Conservation (phyloP, 2,888 invertebrate species). For the Eilema sororculum region DNA sequence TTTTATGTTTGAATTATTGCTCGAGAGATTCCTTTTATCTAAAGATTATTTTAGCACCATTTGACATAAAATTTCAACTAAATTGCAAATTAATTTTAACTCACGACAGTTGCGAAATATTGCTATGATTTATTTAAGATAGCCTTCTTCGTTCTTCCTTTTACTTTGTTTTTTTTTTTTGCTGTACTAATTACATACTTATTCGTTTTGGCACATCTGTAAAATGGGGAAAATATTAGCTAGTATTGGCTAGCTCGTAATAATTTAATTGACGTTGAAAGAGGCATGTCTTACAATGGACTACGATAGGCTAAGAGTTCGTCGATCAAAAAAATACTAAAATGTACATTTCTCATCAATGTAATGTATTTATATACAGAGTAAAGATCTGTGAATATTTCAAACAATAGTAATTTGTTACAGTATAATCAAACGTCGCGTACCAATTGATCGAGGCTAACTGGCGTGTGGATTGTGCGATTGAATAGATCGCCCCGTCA, state of each 20-base stretch:
- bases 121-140: slow-evolving; percentile 1
- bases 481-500: not conserved
- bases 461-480: not conserved
- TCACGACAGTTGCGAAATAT: not conserved
- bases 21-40: slow-evolving; percentile 27
- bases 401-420: not conserved
- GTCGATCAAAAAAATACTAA: not conserved
- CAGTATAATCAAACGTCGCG: not conserved
- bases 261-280: no score
- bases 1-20: slow-evolving; percentile 52
- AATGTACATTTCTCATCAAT: not conserved
- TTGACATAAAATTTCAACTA: slow-evolving; percentile 14
- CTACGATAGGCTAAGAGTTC: no score
- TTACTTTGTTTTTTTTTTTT: not conserved
- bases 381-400: not conserved
- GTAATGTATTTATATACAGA: no score
- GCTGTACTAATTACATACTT: not conserved
- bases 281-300: no score
- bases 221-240: not conserved
- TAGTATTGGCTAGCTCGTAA: no score
- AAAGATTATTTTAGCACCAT: slow-evolving; percentile 34
- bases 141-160: not conserved
- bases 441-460: not conserved
- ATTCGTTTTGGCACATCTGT: not conserved
- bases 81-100: not conserved